Conservation (phyloP, 2,113 vertebrate species). For the Scalopus aquaticus region DNA sequence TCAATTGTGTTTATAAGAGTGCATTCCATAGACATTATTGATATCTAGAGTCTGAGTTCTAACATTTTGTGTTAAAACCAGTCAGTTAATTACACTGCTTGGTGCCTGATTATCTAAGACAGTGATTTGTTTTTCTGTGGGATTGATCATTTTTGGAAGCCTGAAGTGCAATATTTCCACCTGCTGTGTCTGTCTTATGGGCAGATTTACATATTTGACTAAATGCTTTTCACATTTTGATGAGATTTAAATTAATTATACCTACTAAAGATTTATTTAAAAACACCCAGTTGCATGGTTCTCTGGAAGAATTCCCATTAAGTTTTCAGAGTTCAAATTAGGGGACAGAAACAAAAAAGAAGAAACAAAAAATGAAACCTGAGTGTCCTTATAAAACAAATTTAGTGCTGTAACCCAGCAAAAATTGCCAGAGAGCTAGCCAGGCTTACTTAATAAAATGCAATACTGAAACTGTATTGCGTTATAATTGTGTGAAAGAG, state of each 20-base stretch:
- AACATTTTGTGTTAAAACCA: constrained; percentile 42
- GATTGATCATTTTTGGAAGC: constrained; percentile 20
- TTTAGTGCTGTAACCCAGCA: not conserved
- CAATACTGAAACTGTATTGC: not conserved
- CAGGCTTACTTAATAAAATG: not conserved
- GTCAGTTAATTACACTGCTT: constrained; percentile 30
- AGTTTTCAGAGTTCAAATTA: constrained; percentile 15
- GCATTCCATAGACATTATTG: not conserved
- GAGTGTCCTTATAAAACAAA: not conserved
- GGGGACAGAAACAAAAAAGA: not conserved
- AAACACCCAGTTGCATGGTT: not conserved
- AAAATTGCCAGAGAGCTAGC: not conserved
- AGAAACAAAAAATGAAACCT: not conserved
- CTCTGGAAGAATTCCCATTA: constrained; percentile 3
- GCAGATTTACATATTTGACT: constrained; percentile 47
- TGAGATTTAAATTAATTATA: constrained; percentile 62
- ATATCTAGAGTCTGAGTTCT: not conserved
- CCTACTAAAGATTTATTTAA: not conserved
- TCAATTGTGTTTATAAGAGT: not conserved
- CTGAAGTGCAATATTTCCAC: not conserved
- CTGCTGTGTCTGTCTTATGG: constrained; percentile 23
- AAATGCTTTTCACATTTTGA: constrained; percentile 28
- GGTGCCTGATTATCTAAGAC: not conserved
- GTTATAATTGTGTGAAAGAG: not conserved
- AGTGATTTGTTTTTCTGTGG: constrained; percentile 34